Evolutionary conservation across 2,888 invertebrate species (phyloP).

Genomic region (Leucoptera coffeella): DNA sequence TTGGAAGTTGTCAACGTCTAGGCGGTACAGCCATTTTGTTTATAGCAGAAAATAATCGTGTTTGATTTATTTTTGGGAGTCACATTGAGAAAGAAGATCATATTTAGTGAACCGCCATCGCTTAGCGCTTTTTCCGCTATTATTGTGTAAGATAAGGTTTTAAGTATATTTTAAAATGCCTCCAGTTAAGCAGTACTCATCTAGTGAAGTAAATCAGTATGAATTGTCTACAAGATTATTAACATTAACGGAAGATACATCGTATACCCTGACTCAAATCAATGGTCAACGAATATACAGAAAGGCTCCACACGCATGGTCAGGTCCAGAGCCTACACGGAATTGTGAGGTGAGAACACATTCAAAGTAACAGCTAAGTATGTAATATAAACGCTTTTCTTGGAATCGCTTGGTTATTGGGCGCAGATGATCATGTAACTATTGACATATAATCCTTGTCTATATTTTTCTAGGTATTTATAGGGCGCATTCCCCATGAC

Average conservation of each 20-base stretch:
- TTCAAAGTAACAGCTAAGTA: no score
- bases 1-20: no score
- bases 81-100: slow-evolving; percentile 16
- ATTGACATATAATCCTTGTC: neutral
- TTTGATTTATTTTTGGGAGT: slow-evolving; percentile 21
- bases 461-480: slow-evolving; percentile 38
- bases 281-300: slow-evolving; percentile 66
- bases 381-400: no score
- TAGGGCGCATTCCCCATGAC: slow-evolving; percentile 62
- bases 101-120: no score
- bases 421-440: neutral
- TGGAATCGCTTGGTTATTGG: no score
- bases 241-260: slow-evolving; percentile 42
- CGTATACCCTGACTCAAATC: slow-evolving; percentile 52
- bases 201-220: slow-evolving; percentile 48
- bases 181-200: slow-evolving; percentile 40
- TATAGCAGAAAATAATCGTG: slow-evolving; percentile 8
- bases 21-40: no score
- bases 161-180: slow-evolving; percentile 36
- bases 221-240: slow-evolving; percentile 47
- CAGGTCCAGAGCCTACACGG: slow-evolving; percentile 47
- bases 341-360: slow-evolving; percentile 62
- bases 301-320: slow-evolving; percentile 50
- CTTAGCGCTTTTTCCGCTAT: slow-evolving; percentile 17
- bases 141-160: slow-evolving; percentile 37